These are phyloP conservation scores for Acanthochromis polyacanthus DNA, from an alignment of 2,113 vertebrate species.

Conservation along the genomic window DNA sequence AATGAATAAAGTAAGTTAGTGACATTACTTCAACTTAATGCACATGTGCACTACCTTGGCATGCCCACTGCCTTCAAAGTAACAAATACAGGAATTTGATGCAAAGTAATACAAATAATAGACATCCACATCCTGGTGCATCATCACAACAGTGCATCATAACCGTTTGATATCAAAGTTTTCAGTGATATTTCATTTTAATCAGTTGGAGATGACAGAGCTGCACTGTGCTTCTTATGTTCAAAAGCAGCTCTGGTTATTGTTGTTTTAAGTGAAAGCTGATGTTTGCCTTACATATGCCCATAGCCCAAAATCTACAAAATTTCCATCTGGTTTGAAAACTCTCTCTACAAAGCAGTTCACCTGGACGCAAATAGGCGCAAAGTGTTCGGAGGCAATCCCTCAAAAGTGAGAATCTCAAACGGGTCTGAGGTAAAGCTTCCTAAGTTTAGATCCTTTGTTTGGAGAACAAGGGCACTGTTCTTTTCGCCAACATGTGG, in stretches of 20 bases:
- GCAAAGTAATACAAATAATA: too few relatives aligned
- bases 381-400: not conserved
- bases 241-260: not conserved
- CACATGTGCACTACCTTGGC: too few relatives aligned
- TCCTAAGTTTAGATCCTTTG: constrained; percentile 78
- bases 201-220: not conserved
- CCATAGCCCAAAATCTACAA: not conserved
- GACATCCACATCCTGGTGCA: too few relatives aligned
- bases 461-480: constrained; percentile 89
- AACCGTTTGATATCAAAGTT: too few relatives aligned
- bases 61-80: too few relatives aligned
- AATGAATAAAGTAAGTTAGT: too few relatives aligned
- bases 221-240: not conserved
- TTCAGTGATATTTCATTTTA: not conserved
- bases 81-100: too few relatives aligned
- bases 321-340: not conserved
- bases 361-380: not conserved
- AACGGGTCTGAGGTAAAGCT: constrained; percentile 36
- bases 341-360: not conserved
- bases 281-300: not conserved
- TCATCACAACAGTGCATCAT: too few relatives aligned
- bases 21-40: too few relatives aligned
- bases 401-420: constrained; percentile 58
- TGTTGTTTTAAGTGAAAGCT: not conserved
- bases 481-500: constrained; percentile 95